Conservation (phyloP, 2,113 vertebrate genomes). For the Microcebus lehilahytsara region DNA sequence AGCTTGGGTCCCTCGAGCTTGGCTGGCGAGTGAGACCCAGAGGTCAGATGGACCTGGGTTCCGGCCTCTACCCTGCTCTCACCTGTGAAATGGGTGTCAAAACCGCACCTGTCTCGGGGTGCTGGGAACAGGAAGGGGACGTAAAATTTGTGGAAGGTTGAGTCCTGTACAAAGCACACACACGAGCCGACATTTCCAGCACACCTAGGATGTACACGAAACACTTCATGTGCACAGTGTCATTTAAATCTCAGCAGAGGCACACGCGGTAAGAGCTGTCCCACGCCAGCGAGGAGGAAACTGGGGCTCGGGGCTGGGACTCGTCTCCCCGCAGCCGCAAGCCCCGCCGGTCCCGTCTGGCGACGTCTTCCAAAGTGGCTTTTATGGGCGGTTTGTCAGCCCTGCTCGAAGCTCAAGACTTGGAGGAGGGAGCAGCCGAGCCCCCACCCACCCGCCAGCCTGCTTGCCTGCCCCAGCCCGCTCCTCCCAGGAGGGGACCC, state of each 20-base stretch:
- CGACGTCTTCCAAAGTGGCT: background rate
- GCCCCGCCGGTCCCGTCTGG: rapidly evolving
- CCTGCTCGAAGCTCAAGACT: background rate
- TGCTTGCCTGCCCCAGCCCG: rapidly evolving
- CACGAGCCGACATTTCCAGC: background rate
- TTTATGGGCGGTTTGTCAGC: background rate
- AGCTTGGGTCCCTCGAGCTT: background rate
- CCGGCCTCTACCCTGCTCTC: background rate
- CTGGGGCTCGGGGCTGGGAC: rapidly evolving
- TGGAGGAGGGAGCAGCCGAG: background rate
- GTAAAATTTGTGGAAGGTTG: background rate
- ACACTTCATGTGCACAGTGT: background rate
- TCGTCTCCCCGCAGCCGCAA: rapidly evolving
- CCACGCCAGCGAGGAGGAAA: background rate
- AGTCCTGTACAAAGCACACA: background rate
- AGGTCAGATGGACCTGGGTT: background rate
- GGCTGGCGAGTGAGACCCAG: rapidly evolving
- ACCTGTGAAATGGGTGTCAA: background rate
- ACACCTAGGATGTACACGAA: rapidly evolving
- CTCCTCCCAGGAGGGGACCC: background rate
- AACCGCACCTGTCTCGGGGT: background rate
- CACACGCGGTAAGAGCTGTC: rapidly evolving
- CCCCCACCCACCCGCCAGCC: background rate
- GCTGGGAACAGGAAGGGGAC: background rate
- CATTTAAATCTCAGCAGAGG: background rate